Conservation (phyloP, 2,797 vertebrate genomes). For the Trichosurus vulpecula region DNA sequence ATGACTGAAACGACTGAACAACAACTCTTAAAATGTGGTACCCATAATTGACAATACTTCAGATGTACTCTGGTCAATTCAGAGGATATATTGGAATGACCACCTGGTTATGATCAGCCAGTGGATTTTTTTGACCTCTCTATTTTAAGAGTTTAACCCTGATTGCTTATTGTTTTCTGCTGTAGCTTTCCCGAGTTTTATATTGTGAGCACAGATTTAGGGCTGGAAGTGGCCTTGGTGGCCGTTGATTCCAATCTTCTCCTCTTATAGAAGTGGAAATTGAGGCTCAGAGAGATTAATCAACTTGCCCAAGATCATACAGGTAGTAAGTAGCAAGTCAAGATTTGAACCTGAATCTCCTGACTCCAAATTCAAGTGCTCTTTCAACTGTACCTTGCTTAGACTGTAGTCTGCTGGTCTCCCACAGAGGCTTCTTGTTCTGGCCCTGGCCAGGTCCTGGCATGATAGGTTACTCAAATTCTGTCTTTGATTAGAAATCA, state of each 20-base stretch:
- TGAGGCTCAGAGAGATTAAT: no score
- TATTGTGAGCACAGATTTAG: neutral
- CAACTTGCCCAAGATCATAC: neutral
- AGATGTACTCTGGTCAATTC: neutral
- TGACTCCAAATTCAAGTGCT: neutral
- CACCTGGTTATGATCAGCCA: neutral
- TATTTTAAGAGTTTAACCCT: neutral
- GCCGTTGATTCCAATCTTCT: neutral
- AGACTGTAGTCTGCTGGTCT: neutral
- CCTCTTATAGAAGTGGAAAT: no score
- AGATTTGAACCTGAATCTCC: neutral
- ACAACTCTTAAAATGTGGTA: neutral
- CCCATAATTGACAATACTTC: neutral
- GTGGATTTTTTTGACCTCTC: neutral
- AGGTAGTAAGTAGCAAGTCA: neutral
- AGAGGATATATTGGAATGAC: neutral
- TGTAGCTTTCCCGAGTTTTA: neutral
- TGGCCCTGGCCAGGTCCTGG: neutral
- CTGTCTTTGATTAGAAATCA: neutral
- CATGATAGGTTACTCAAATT: neutral
- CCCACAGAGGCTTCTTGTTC: neutral
- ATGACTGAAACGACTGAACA: no score
- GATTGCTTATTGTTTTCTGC: neutral
- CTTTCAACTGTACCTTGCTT: neutral
- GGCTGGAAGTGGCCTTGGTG: neutral